Conservation (phyloP, 2,797 vertebrate species). For the Odontamblyopus lacepedii region DNA sequence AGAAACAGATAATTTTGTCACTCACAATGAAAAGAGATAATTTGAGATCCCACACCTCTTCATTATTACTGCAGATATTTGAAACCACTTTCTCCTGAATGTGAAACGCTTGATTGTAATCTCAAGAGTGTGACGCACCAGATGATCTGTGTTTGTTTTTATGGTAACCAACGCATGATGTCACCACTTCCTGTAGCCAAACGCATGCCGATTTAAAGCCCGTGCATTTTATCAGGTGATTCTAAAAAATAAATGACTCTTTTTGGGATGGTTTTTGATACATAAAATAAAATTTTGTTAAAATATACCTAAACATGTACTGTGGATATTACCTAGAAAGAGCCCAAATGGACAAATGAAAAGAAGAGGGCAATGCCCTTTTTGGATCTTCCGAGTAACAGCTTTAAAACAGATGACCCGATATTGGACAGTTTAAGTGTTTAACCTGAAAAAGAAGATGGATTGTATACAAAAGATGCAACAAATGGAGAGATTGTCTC, state of each 20-base stretch:
- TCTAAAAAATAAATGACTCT: neutral
- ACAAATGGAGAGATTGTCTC: no score
- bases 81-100: neutral
- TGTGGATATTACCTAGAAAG: no score
- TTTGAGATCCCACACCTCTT: neutral
- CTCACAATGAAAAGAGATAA: no score
- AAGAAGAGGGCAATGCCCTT: no score
- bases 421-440: no score
- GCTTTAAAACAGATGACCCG: no score
- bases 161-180: conserved; percentile 30
- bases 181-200: conserved; percentile 65
- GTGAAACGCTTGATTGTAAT: neutral
- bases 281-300: no score
- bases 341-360: no score
- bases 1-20: neutral
- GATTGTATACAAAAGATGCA: no score
- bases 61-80: neutral
- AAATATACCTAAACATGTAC: no score
- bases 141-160: conserved; percentile 51
- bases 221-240: neutral
- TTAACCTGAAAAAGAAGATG: no score
- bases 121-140: conserved; percentile 10
- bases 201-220: conserved; percentile 19
- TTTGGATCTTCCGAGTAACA: no score
- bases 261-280: neutral